phyloP scores from a whole-genome alignment of 2,113 vertebrate species.

The Pluvianellus socialis region DNA sequence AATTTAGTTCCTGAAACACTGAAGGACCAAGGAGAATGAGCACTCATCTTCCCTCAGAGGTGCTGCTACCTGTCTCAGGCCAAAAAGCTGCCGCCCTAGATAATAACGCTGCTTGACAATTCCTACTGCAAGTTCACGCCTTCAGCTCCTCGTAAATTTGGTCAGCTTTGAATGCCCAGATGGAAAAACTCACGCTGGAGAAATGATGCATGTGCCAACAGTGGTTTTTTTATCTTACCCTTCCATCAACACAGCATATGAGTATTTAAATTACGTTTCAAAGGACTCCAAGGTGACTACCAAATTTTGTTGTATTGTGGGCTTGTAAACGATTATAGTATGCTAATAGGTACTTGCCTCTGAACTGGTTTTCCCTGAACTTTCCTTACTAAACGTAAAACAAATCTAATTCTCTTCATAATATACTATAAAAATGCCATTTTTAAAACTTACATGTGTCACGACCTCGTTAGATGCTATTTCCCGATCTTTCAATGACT shows the following conservation, averaged over 20 bases:
- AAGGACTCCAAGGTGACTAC: neutral
- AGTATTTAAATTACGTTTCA: neutral
- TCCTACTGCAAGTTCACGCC: neutral
- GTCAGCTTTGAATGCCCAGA: neutral
- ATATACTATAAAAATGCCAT: neutral
- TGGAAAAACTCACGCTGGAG: neutral
- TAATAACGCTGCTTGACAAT: neutral
- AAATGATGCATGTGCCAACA: neutral
- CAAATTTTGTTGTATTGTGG: neutral
- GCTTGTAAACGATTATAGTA: neutral
- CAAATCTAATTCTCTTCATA: neutral
- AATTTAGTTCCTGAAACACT: neutral
- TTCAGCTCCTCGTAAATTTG: neutral
- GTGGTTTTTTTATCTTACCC: neutral
- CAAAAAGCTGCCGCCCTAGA: neutral
- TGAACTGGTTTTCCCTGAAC: neutral
- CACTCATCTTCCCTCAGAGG: neutral
- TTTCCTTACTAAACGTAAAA: neutral
- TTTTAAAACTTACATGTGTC: neutral
- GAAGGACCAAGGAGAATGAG: neutral
- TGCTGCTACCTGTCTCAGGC: neutral
- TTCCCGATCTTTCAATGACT: neutral
- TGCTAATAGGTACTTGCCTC: neutral
- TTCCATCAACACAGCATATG: neutral
- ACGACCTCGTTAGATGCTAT: fast-evolving